These are phyloP conservation scores for Hemibagrus guttatus DNA, from an alignment of 2,797 vertebrate genomes.

Conservation along the genomic window DNA sequence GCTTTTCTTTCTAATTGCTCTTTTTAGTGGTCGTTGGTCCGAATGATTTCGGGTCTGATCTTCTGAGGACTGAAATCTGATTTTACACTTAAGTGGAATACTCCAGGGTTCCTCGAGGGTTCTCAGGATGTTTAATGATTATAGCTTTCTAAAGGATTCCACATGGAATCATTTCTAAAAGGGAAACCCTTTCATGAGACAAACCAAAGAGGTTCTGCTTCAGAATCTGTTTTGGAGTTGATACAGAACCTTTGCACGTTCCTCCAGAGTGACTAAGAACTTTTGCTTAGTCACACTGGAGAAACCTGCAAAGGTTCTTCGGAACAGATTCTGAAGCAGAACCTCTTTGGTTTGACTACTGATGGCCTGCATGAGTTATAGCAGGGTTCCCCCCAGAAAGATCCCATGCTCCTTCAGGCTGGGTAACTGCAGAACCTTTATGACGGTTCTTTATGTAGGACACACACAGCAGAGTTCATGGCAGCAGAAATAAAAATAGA, in stretches of 20 bases:
- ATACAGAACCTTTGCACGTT: neutral
- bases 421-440: neutral
- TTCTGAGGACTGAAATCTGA: neutral
- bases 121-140: neutral
- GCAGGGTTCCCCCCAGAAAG: neutral
- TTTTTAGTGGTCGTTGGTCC: neutral
- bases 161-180: neutral
- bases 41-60: neutral
- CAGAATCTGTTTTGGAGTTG: neutral
- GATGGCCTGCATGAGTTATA: neutral
- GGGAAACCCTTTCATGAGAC: neutral
- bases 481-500: neutral
- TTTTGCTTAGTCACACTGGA: too few species aligned
- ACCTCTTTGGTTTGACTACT: too few species aligned
- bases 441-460: neutral
- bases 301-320: too few species aligned
- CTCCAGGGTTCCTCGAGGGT: neutral
- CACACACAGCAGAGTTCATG: neutral
- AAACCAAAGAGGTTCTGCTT: neutral
- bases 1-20: neutral
- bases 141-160: neutral
- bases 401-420: neutral
- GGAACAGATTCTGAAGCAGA: too few species aligned
- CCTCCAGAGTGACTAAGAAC: neutral
- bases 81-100: neutral